phyloP scores from a whole-genome alignment of 92 coral and sea anemone species.

The Hydrozoanthus gracilis region DNA sequence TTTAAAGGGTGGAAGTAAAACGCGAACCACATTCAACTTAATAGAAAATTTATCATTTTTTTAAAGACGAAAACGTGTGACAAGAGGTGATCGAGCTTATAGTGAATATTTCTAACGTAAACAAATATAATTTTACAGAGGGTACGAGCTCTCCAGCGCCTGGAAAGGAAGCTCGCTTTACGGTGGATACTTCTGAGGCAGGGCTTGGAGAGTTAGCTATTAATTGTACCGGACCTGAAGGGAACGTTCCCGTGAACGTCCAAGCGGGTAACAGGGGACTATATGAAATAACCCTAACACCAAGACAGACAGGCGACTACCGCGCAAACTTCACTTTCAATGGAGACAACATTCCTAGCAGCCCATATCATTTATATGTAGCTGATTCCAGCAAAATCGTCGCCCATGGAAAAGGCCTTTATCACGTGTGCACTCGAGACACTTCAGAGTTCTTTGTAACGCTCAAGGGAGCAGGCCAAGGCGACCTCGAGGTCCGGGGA shows the following conservation, averaged over 20 bases:
- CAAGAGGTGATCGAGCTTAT: too few species aligned
- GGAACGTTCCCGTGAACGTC: conserved; percentile 88
- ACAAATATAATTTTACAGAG: conserved; percentile 53
- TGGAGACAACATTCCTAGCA: conserved; percentile 88
- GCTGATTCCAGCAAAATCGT: conserved; percentile 83
- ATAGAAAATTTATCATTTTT: too few species aligned
- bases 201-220: conserved; percentile 93
- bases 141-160: conserved; percentile 62
- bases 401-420: conserved; percentile 90
- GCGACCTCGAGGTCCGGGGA: conserved; percentile 86
- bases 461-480: conserved; percentile 89
- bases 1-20: too few species aligned
- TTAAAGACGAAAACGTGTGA: too few species aligned
- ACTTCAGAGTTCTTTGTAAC: conserved; percentile 79
- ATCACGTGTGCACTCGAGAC: conserved; percentile 53
- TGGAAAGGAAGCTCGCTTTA: conserved; percentile 82
- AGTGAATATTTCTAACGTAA: background rate
- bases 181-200: conserved; percentile 94
- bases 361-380: conserved; percentile 78
- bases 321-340: conserved; percentile 79
- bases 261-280: conserved; percentile 66
- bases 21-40: too few species aligned
- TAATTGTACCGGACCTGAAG: conserved; percentile 87
- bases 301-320: conserved; percentile 87
- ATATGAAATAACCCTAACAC: conserved; percentile 83